A percentile compares a stretch with the other conserved stretches of the same genome.
phyloP scores from a whole-genome alignment of 2,888 invertebrate genomes.

The Pecten maximus region DNA sequence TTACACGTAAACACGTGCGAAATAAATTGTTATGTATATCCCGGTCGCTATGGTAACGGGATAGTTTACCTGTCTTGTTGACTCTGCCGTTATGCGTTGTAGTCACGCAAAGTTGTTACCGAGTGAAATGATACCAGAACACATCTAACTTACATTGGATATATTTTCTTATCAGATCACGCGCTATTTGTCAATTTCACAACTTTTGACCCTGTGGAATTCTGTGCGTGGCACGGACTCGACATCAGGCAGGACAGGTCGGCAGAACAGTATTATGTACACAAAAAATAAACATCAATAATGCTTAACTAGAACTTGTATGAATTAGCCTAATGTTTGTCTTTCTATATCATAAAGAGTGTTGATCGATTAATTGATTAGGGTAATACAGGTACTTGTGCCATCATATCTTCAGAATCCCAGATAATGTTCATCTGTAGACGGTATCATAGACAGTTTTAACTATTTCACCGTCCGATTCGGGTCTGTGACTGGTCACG shows the following conservation, averaged over 20 bases:
- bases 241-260: background rate
- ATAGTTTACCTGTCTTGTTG: slow-evolving; percentile 1
- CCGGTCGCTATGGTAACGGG: background rate
- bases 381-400: too few species aligned
- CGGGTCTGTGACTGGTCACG: too few species aligned
- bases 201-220: slow-evolving; percentile 30
- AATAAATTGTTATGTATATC: slow-evolving; percentile 11
- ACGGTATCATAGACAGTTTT: too few species aligned
- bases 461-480: too few species aligned
- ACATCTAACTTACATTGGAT: slow-evolving; percentile 23
- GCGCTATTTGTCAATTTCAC: slow-evolving; percentile 35
- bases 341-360: background rate
- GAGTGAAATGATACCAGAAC: background rate
- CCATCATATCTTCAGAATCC: too few species aligned
- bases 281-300: background rate
- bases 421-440: too few species aligned
- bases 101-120: background rate
- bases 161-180: slow-evolving; percentile 26
- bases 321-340: background rate
- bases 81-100: background rate
- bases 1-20: slow-evolving; percentile 29
- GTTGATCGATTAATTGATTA: background rate
- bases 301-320: background rate
- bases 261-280: background rate
- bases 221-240: slow-evolving; percentile 20